Evolutionary conservation across 2,113 vertebrate species (phyloP), one percentile per base, ranked within the genome.

Genomic region (Scolopax mira): DNA sequence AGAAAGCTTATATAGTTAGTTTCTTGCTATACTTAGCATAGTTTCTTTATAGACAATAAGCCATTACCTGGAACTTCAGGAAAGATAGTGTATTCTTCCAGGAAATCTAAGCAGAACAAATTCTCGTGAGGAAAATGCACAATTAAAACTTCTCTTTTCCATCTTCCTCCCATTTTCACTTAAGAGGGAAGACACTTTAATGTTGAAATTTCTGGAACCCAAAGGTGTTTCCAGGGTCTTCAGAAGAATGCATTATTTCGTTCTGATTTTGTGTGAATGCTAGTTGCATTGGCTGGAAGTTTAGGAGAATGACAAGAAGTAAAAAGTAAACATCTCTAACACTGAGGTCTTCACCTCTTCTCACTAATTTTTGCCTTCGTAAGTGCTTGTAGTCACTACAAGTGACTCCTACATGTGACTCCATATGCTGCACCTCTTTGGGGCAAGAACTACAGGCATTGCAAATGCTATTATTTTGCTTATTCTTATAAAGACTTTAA

Each of bases 401-500:
- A 19, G 4, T 80, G n/a, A n/a, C n/a, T n/a, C n/a, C n/a, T n/a
- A n/a, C n/a, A n/a, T n/a, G n/a, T n/a, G n/a, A n/a, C n/a, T n/a
- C n/a, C n/a, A n/a, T 79, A 30, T 44, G 9, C 42, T 48, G 18
- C 10, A 4, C n/a, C 11, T 85, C 5, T 79, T 44, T 46, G 27
- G n/a, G 18, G 24, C 57, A 79, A 92, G 44, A 78, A 15, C 64
- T 93, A 42, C 42, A 98, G 97, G 94, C 98, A 95, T 27, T 92
- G 27, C 21, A 90, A 93, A 73, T 86, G 3, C 9, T 78, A 54
- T 58, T 17, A 14, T 41, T 93, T 85, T 79, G 5, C 13, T 87
- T 81, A 58, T 77, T 6, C 18, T 52, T 52, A 19, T 24, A 37
- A 75, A 52, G 8, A 93, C 73, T 87, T 87, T 97, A 55, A 58